These are phyloP conservation scores for Dendrocincla tyrannina DNA, from an alignment of 2,797 vertebrate genomes.

Conservation along the genomic window DNA sequence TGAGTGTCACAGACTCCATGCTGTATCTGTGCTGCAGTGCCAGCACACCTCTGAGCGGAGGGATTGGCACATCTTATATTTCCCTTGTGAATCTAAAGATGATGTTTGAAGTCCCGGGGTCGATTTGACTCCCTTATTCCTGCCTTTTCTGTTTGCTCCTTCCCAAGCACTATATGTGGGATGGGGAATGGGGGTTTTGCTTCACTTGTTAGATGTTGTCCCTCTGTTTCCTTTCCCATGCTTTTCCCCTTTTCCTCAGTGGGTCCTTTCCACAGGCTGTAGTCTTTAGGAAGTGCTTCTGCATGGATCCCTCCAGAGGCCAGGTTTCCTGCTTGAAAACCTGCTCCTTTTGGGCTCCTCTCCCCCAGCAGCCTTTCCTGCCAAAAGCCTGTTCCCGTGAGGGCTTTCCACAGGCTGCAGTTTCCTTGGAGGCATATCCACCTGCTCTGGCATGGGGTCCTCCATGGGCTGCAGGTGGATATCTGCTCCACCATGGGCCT, in stretches of 20 bases:
- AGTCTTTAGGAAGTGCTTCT: neutral
- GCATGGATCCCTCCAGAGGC: neutral
- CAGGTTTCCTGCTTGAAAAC: neutral
- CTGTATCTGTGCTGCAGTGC: neutral
- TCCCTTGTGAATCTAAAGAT: neutral
- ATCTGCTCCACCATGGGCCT: neutral
- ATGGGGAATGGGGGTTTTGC: neutral
- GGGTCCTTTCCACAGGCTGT: neutral
- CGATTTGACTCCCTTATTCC: neutral
- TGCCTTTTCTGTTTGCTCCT: neutral
- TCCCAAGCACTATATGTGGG: rapidly evolving
- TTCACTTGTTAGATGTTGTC: neutral
- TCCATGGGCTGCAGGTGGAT: neutral
- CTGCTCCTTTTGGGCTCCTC: neutral
- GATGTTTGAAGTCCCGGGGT: neutral
- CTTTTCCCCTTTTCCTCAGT: neutral
- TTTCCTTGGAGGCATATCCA: neutral
- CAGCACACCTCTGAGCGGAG: neutral
- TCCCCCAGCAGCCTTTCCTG: neutral
- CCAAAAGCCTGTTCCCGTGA: neutral
- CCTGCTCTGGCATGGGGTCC: neutral
- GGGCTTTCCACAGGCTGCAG: neutral
- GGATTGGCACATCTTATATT: neutral
- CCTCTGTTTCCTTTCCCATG: neutral
- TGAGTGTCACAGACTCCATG: neutral